These are phyloP conservation scores for Elymnias hypermnestra DNA, from an alignment of 1,140 invertebrate genomes.

Conservation along the genomic window DNA sequence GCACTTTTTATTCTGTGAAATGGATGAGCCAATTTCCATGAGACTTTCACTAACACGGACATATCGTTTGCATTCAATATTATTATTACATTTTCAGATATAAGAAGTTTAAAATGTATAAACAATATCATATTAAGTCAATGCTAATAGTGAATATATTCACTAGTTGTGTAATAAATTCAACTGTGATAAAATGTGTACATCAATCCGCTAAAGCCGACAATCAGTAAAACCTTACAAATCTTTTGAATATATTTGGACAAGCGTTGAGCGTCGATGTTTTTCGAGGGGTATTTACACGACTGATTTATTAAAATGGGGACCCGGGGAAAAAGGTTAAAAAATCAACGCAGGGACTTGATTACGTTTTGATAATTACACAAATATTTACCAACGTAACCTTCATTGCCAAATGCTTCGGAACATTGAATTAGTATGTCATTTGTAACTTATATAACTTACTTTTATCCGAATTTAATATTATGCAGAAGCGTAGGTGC, in stretches of 20 bases:
- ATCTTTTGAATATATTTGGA: slow-evolving; percentile 3
- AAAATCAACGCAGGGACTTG: too few relatives aligned
- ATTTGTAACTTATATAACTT: too few relatives aligned
- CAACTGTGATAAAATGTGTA: neutral
- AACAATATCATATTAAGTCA: neutral
- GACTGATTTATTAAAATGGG: slow-evolving; percentile 1
- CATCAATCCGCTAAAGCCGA: neutral
- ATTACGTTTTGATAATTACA: slow-evolving; percentile 1
- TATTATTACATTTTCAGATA: too few relatives aligned
- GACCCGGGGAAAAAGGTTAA: neutral
- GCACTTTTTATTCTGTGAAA: too few relatives aligned
- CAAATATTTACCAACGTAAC: neutral
- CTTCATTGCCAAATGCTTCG: slow-evolving; percentile 5
- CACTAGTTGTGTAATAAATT: too few relatives aligned
- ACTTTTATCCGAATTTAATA: too few relatives aligned
- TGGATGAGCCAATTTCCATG: too few relatives aligned
- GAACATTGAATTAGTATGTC: neutral
- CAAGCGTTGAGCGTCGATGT: neutral
- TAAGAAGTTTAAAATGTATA: too few relatives aligned
- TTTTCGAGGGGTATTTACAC: neutral
- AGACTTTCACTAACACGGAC: too few relatives aligned
- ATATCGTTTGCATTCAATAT: too few relatives aligned
- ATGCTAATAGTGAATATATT: too few relatives aligned
- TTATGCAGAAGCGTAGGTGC: too few relatives aligned
- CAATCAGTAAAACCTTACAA: slow-evolving; percentile 6